Percentiles rank a stretch among this genome's conserved stretches.
phyloP scores from a whole-genome alignment of 2,888 invertebrate genomes.

The Erebia palarica region DNA sequence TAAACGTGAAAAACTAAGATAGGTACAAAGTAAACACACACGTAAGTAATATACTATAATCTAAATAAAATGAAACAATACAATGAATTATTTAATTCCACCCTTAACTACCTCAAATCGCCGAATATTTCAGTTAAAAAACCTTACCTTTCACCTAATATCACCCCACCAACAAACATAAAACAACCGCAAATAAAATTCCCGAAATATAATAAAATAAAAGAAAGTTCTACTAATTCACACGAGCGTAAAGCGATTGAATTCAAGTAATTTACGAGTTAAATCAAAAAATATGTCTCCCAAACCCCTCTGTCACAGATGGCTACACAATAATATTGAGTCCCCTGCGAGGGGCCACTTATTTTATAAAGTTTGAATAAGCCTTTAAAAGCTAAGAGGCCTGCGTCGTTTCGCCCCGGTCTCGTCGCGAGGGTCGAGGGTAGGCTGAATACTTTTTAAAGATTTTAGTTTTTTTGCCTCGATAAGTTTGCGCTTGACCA shows the following conservation, averaged over 20 bases:
- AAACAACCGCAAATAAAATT: constrained; percentile 62
- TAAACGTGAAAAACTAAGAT: too few species aligned
- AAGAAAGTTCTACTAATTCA: constrained; percentile 75
- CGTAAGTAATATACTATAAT: too few species aligned
- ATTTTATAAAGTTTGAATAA: constrained; percentile 82
- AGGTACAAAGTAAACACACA: too few species aligned
- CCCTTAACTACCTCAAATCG: too few species aligned
- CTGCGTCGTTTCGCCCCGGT: constrained; percentile 22
- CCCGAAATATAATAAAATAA: constrained; percentile 37
- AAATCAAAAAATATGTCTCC: constrained; percentile 82
- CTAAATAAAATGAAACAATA: too few species aligned
- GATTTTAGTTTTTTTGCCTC: constrained; percentile 10
- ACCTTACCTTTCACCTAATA: background rate
- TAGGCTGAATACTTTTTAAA: constrained; percentile 7
- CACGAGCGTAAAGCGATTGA: constrained; percentile 80
- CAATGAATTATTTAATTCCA: too few species aligned
- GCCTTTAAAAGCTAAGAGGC: constrained; percentile 73
- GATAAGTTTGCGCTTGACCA: constrained; percentile 5
- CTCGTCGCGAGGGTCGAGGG: constrained; percentile 16
- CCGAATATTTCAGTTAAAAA: too few species aligned
- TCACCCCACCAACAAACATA: constrained; percentile 36
- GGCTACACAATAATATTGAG: constrained; percentile 78
- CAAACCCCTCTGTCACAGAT: constrained; percentile 78
- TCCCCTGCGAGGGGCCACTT: constrained; percentile 71
- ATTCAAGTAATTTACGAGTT: constrained; percentile 79